Evolutionary conservation across 2,113 vertebrate genomes (phyloP).

Genomic region (Ibidorhyncha struthersii): DNA sequence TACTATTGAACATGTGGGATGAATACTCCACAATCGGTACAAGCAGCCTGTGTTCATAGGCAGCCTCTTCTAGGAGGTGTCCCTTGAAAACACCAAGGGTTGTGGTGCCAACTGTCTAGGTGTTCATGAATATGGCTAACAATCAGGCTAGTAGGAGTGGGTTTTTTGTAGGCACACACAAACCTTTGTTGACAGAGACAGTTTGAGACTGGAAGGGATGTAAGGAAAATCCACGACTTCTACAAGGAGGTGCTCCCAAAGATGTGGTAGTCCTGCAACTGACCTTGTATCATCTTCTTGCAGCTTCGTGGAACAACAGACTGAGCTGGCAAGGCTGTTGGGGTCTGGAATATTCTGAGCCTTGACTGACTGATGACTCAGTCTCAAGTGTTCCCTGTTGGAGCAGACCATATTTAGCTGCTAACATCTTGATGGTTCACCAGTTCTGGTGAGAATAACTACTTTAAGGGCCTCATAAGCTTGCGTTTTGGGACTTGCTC

Average conservation of each 20-base stretch:
- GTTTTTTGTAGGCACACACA: background rate
- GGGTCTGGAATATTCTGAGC: background rate
- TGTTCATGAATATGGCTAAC: background rate
- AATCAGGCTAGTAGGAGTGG: background rate
- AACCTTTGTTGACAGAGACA: background rate
- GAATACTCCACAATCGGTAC: background rate
- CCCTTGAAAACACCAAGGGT: background rate
- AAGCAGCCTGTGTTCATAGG: background rate
- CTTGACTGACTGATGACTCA: background rate
- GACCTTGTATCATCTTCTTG: background rate
- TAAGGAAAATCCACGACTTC: background rate
- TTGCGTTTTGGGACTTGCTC: background rate
- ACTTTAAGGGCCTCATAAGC: background rate
- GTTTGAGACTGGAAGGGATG: background rate
- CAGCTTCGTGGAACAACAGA: background rate
- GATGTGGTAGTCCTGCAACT: background rate
- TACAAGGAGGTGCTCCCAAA: background rate
- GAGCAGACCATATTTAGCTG: background rate
- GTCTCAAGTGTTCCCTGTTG: background rate
- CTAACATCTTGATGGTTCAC: background rate
- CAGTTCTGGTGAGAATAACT: background rate
- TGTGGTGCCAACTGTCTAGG: too few relatives aligned
- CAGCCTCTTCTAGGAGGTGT: background rate
- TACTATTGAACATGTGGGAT: background rate
- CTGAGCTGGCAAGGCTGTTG: background rate